These are phyloP conservation scores for Harpalus rufipes DNA, from an alignment of 2,888 invertebrate species.

Conservation along the genomic window DNA sequence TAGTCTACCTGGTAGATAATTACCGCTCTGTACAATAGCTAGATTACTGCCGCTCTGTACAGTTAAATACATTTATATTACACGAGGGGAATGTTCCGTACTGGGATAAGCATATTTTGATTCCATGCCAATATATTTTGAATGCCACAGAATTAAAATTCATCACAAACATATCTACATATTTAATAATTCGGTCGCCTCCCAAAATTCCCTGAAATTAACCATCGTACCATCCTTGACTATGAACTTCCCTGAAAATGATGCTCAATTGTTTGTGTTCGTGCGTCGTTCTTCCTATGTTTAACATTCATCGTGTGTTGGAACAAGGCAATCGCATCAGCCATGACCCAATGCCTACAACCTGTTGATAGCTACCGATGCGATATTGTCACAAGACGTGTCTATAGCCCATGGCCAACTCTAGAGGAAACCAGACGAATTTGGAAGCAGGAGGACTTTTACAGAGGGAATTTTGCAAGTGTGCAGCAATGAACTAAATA, in stretches of 20 bases:
- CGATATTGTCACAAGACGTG: constrained; percentile 8
- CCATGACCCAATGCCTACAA: not conserved
- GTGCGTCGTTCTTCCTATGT: not conserved
- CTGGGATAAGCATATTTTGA: too few relatives aligned
- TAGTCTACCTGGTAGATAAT: too few relatives aligned
- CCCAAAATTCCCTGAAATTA: not conserved
- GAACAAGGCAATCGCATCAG: not conserved
- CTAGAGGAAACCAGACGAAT: not conserved
- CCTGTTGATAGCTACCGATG: not conserved
- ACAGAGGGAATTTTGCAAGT: not conserved
- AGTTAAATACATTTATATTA: too few relatives aligned
- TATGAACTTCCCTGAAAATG: constrained; percentile 15
- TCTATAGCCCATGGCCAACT: constrained; percentile 1
- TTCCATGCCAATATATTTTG: too few relatives aligned
- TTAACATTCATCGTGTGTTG: not conserved
- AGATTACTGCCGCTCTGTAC: too few relatives aligned
- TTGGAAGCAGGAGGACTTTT: constrained; percentile 8
- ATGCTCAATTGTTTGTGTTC: not conserved
- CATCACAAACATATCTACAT: too few relatives aligned
- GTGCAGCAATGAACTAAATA: not conserved
- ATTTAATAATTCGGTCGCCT: too few relatives aligned
- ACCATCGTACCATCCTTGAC: constrained; percentile 4
- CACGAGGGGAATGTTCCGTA: too few relatives aligned
- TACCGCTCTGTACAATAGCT: too few relatives aligned
- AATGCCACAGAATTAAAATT: too few relatives aligned